Percentiles rank a stretch among this genome's conserved stretches.
These are phyloP conservation scores for Ptilodon capucinus DNA, from an alignment of 2,888 invertebrate species.

Conservation along the genomic window DNA sequence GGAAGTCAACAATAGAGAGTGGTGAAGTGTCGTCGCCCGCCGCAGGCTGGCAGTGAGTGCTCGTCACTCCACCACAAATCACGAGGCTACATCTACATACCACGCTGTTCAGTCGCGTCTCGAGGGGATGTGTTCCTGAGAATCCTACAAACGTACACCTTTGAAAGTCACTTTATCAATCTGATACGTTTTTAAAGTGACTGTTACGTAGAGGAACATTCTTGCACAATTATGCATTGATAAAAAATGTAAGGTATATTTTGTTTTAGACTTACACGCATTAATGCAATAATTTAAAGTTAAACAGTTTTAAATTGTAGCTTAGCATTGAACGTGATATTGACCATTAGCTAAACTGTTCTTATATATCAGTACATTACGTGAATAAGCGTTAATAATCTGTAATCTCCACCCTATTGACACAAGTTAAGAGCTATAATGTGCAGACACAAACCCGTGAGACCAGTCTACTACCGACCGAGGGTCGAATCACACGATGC, in stretches of 20 bases:
- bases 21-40: conserved; percentile 42
- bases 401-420: background rate
- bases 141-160: conserved; percentile 26
- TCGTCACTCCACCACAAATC: conserved; percentile 63
- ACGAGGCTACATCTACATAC: conserved; percentile 44
- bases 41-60: conserved; percentile 50
- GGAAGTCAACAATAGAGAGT: conserved; percentile 49
- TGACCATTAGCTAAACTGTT: too few relatives aligned
- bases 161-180: conserved; percentile 16
- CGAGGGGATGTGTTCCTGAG: conserved; percentile 26
- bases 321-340: too few relatives aligned
- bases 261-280: too few relatives aligned
- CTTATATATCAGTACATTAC: background rate
- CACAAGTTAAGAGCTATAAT: background rate
- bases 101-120: conserved; percentile 31
- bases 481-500: conserved; percentile 38
- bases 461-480: conserved; percentile 29
- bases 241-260: too few relatives aligned
- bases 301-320: too few relatives aligned
- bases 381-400: background rate
- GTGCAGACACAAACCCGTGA: conserved; percentile 17
- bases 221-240: too few relatives aligned
- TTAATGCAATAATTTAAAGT: too few relatives aligned
- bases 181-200: background rate
- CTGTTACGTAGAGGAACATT: too few relatives aligned